phyloP scores from a whole-genome alignment of 1,140 invertebrate species.

The Homarus americanus region DNA sequence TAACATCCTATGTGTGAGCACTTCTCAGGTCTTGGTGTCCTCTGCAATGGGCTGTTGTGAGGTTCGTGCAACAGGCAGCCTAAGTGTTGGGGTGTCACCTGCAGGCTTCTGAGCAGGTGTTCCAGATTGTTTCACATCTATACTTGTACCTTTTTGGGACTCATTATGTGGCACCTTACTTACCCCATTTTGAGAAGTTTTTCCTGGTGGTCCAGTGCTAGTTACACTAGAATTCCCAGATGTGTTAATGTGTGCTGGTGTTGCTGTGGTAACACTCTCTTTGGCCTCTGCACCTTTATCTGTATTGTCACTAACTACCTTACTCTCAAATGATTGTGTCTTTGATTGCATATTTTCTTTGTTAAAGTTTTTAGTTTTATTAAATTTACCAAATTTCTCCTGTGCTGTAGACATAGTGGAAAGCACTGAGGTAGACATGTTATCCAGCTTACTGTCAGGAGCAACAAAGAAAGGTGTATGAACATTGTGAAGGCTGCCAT shows the following conservation, averaged over 20 bases:
- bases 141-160: background rate
- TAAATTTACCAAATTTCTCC: background rate
- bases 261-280: background rate
- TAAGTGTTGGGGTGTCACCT: background rate
- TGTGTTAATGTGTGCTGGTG: background rate
- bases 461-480: background rate
- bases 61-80: background rate
- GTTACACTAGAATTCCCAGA: background rate
- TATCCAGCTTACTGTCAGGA: background rate
- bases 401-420: background rate
- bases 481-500: background rate
- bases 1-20: background rate
- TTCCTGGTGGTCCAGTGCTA: background rate
- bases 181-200: background rate
- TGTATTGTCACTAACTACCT: background rate
- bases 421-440: background rate
- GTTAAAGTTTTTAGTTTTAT: background rate
- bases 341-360: background rate
- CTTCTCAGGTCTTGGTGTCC: background rate
- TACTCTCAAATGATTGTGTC: background rate
- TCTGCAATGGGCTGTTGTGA: background rate
- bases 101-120: background rate
- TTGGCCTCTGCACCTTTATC: background rate
- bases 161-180: background rate
- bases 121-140: background rate